Conservation (phyloP, 53 echinoderm and acorn worm genomes). For the Antedon mediterranea region DNA sequence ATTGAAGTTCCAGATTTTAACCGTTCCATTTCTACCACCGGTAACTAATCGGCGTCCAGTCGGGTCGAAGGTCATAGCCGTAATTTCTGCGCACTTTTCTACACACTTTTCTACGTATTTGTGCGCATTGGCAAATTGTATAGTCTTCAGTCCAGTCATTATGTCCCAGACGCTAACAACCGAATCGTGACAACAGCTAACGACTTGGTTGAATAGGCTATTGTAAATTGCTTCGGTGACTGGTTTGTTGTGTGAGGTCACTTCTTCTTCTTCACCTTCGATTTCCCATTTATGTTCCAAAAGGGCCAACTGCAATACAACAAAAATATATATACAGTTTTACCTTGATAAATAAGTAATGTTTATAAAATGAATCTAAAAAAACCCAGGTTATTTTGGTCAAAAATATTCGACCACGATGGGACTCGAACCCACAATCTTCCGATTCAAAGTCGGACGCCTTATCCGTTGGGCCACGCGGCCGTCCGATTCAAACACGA, state of each 20-base stretch:
- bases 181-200: conserved; percentile 84
- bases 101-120: conserved; percentile 77
- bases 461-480: neutral
- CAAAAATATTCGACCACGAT: neutral
- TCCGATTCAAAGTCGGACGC: conserved; percentile 1
- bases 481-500: too few relatives aligned
- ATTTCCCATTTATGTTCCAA: conserved; percentile 90
- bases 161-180: conserved; percentile 98
- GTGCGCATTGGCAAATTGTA: conserved; percentile 52
- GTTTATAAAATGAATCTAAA: too few relatives aligned
- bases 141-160: conserved; percentile 78
- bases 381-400: too few relatives aligned
- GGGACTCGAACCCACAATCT: conserved; percentile 1
- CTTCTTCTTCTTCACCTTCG: conserved; percentile 76
- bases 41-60: conserved; percentile 65
- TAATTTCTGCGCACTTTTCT: conserved; percentile 81
- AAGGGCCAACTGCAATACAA: conserved; percentile 42
- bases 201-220: conserved; percentile 71
- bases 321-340: neutral
- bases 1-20: conserved; percentile 99
- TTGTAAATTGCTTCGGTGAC: conserved; percentile 80
- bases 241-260: conserved; percentile 70
- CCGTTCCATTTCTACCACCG: conserved; percentile 78
- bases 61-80: conserved; percentile 98
- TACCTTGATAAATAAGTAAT: too few relatives aligned